Percentiles rank a stretch among this genome's conserved stretches.
These are phyloP conservation scores for Morpho achilles DNA, from an alignment of 2,888 invertebrate genomes.

Conservation along the genomic window DNA sequence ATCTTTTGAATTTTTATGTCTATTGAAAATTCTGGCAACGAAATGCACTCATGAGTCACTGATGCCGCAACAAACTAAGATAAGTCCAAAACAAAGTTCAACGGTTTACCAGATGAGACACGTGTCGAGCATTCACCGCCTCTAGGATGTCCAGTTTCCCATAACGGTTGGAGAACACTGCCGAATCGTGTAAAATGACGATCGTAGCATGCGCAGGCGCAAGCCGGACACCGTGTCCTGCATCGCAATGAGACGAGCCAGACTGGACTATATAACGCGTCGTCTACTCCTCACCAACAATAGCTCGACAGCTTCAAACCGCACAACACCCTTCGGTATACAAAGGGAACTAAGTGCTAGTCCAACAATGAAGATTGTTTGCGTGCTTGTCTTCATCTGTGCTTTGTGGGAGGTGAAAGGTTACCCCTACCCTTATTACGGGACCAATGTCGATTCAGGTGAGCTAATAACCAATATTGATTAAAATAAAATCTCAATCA, in stretches of 20 bases:
- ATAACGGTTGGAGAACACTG: constrained; percentile 63
- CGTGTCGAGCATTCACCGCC: constrained; percentile 49
- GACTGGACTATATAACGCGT: constrained; percentile 64
- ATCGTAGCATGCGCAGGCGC: constrained; percentile 47
- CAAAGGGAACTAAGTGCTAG: constrained; percentile 37
- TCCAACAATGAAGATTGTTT: constrained; percentile 47
- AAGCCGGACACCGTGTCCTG: constrained; percentile 47
- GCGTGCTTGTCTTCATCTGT: constrained; percentile 46
- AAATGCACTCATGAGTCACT: constrained; percentile 24
- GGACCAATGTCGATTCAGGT: constrained; percentile 61
- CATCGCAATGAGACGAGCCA: constrained; percentile 64
- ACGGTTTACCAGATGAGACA: constrained; percentile 37
- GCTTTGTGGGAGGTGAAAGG: constrained; percentile 49
- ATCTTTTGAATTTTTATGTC: not conserved
- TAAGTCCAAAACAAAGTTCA: constrained; percentile 45
- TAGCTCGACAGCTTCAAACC: constrained; percentile 44
- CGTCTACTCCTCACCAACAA: constrained; percentile 42
- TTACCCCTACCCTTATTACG: constrained; percentile 65
- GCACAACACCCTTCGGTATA: constrained; percentile 45
- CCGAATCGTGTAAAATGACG: constrained; percentile 56
- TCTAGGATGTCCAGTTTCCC: constrained; percentile 42
- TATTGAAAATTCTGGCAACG: constrained; percentile 4
- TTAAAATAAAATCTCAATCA: too few relatives aligned
- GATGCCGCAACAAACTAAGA: constrained; percentile 29
- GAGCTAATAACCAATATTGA: constrained; percentile 36